Evolutionary conservation across 2,113 vertebrate species (phyloP).

Genomic region (Vulpes lagopus): DNA sequence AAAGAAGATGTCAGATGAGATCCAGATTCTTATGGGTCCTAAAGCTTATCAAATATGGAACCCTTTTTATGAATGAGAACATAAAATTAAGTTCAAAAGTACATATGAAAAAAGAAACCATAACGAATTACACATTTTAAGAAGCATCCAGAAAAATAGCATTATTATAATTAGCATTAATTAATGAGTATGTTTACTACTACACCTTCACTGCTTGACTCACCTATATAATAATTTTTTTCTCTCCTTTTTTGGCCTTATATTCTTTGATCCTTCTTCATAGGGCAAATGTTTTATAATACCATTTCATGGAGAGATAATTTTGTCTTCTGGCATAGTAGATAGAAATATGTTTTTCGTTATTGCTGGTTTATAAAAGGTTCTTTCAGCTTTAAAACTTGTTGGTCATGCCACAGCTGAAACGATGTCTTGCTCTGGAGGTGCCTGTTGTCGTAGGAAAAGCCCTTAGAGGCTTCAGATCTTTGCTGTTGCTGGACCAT

Average conservation of each 20-base stretch:
- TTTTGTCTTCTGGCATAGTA: neutral
- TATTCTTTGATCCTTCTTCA: neutral
- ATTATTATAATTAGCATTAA: neutral
- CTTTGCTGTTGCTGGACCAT: slow-evolving; percentile 5
- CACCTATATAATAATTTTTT: neutral
- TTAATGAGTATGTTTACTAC: neutral
- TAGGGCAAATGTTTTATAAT: neutral
- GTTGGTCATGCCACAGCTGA: neutral
- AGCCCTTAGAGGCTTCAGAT: neutral
- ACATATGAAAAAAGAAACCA: neutral
- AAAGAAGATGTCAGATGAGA: neutral
- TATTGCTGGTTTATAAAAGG: neutral
- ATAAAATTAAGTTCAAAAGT: neutral
- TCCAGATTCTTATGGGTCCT: neutral
- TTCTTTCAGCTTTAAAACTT: neutral
- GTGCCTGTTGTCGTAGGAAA: neutral
- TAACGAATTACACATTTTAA: neutral
- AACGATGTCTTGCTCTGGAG: neutral
- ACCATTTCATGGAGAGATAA: neutral
- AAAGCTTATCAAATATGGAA: neutral
- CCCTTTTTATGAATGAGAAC: slow-evolving; percentile 7
- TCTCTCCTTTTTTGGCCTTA: neutral
- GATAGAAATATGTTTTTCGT: neutral
- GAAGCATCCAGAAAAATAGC: neutral
- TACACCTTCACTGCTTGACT: neutral